Evolutionary conservation across 2,113 vertebrate species (phyloP), one percentile per base, ranked within the genome.

Genomic region (Xiphophorus maculatus): DNA sequence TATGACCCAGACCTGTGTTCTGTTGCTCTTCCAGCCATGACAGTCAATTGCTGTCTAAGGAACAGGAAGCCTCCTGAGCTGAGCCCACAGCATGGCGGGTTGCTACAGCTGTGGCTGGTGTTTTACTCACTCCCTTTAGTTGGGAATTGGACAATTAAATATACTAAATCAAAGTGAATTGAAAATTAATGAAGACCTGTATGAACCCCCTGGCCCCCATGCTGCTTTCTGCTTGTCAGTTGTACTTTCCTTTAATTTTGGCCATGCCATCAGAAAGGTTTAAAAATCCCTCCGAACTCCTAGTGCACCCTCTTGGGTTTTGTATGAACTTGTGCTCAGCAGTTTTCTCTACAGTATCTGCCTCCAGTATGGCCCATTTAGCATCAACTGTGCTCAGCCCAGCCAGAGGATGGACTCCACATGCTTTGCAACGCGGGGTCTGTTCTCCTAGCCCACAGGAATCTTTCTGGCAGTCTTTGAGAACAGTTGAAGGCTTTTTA

Each of bases 341-440:
- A 84, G 37, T 84, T 87, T 77, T 40, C 54, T 58, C 66, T 0
- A 27, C 63, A 64, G 58, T 68, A 61, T 84, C 70, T 80, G 71
- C 73, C 64, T 30, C 63, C 68, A 77, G 15, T 82, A 81, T 33
- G 70, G 82, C 71, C 76, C 84, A 76, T 88, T 89, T 83, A 74
- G 63, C 76, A 69, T 70, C 29, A 67, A 15, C 28, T 2, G 54
- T 58, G 76, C 10, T 40, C 77, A 40, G 72, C 25, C 79, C 22
- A 62, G 66, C 71, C 60, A 3, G 51, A 19, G 73, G 42, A 71
- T 69, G 85, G 27, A 1, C 62, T 76, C 66, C 71, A 62, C 76
- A 75, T 74, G 87, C 84, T 76, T 78, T 74, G 73, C 74, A 37
- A 69, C 70, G 84, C 72, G 64, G 30, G 37, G 65, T 72, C 63